These are phyloP conservation scores for Mythimna albipuncta DNA, from an alignment of 2,888 invertebrate species.

Conservation along the genomic window DNA sequence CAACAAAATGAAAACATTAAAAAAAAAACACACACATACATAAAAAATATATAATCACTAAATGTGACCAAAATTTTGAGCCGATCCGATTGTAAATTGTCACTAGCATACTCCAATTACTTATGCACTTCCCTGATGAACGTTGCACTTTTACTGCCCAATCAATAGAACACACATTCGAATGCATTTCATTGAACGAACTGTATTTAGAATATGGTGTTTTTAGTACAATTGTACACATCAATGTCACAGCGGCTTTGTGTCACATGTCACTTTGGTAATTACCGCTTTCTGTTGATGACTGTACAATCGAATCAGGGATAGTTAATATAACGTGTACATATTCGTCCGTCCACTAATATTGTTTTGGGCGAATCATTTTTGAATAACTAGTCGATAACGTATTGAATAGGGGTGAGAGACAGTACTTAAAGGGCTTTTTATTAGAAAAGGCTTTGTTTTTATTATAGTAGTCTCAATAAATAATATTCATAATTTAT, in stretches of 20 bases:
- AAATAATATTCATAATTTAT: too few species aligned
- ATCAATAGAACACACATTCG: slow-evolving; percentile 25
- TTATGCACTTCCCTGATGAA: background rate
- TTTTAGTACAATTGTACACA: slow-evolving; percentile 60
- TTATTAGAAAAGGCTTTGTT: too few species aligned
- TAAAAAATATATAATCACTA: slow-evolving; percentile 21
- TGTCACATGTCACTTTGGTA: slow-evolving; percentile 70
- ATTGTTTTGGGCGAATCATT: slow-evolving; percentile 22
- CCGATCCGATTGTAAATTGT: slow-evolving; percentile 59
- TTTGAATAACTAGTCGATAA: background rate
- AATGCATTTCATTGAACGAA: background rate
- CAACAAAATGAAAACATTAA: background rate
- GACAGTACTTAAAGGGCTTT: too few species aligned
- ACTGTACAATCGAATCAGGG: slow-evolving; percentile 64
- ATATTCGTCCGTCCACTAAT: slow-evolving; percentile 18
- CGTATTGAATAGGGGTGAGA: too few species aligned
- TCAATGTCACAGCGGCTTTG: slow-evolving; percentile 63
- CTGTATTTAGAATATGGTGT: slow-evolving; percentile 31
- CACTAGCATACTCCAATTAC: slow-evolving; percentile 26
- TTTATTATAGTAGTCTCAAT: too few species aligned
- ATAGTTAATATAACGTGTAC: slow-evolving; percentile 61
- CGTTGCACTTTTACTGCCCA: background rate
- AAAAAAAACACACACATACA: background rate
- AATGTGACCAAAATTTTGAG: slow-evolving; percentile 50
- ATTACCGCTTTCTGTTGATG: slow-evolving; percentile 67